Base-by-base conservation (phyloP, 2,888 invertebrate genomes). In the Congeria kusceri region DNA sequence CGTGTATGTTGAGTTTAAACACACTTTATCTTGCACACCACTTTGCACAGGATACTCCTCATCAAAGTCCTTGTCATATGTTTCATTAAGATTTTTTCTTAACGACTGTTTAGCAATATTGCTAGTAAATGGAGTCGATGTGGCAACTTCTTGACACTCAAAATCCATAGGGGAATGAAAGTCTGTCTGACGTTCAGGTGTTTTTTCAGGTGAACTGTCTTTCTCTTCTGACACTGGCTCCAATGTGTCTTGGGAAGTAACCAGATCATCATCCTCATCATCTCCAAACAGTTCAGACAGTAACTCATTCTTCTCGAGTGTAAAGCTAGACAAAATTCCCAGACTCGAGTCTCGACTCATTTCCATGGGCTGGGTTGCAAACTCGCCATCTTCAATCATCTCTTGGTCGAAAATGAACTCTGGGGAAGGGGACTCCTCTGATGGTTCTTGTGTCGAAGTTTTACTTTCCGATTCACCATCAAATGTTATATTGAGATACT, bases 401-500 rank as follows among this genome's bases (percentile, higher is more conserved):
- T 84, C 84, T 53, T 84, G 80, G 47, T 84, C 80, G 64, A 80
- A 80, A 46, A 81, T 79, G 58, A 84, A 80, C 47, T 84, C 80
- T 18, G 84, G 84, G 0, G 78, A 78, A 11, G 80, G 80, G 1
- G 79, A 79, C 66, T 83, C 83, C 49, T 83, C 77, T 25, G 81
- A 77, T n/a, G 81, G 77, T 53, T 75, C 77, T 49, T 77, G 66
- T 49, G 78, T 82, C n/a, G 81, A 78, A 18, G 72, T 65, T 66
- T 81, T 84, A 44, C 83, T 80, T 44, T 84, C 84, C 18, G 80
- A 76, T 46, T 85, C 84, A 11, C 83, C 76, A 71, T 85, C 80
- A 80, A 86, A 87, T 25, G 89, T 88, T 27, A 84, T 83, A 66
- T 87, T 86, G 53, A 87, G 66, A 74, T 83, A 79, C 49, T 85